These are phyloP conservation scores for Pharmacophagus antenor DNA, from an alignment of 2,888 invertebrate genomes.

Conservation along the genomic window DNA sequence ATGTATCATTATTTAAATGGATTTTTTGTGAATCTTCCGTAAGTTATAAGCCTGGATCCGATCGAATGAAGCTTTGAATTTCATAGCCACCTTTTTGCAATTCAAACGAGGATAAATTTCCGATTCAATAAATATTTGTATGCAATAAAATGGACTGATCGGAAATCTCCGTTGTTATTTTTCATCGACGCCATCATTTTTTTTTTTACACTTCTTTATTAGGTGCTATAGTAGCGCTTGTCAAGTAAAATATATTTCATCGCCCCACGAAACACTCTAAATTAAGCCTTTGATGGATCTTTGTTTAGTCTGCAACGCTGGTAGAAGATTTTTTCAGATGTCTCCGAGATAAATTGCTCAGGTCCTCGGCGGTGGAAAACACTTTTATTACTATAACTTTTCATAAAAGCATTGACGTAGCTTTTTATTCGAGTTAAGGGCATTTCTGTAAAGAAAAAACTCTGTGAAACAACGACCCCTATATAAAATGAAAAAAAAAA, in stretches of 20 bases:
- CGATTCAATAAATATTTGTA: conserved; percentile 30
- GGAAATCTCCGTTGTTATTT: conserved; percentile 24
- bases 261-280: conserved; percentile 25
- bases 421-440: conserved; percentile 17
- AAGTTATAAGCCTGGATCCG: conserved; percentile 20
- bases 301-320: conserved; percentile 25
- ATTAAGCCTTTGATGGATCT: conserved; percentile 32
- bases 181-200: conserved; percentile 6
- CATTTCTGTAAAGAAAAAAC: conserved; percentile 16
- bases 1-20: neutral
- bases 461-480: neutral
- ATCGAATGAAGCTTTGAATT: conserved; percentile 25
- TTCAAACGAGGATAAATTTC: conserved; percentile 31
- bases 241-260: conserved; percentile 27
- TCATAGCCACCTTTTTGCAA: conserved; percentile 28
- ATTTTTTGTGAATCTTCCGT: conserved; percentile 5
- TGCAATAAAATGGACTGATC: conserved; percentile 30
- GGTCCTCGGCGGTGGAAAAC: conserved; percentile 13
- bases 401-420: conserved; percentile 29
- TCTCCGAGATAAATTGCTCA: conserved; percentile 38
- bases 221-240: conserved; percentile 7
- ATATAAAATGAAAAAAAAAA: neutral
- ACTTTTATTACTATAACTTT: conserved; percentile 29
- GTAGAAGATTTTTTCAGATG: conserved; percentile 24
- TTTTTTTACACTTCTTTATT: conserved; percentile 21